Evolutionary conservation across 2,113 vertebrate genomes (phyloP).

Genomic region (Neolamprologus falcicula): DNA sequence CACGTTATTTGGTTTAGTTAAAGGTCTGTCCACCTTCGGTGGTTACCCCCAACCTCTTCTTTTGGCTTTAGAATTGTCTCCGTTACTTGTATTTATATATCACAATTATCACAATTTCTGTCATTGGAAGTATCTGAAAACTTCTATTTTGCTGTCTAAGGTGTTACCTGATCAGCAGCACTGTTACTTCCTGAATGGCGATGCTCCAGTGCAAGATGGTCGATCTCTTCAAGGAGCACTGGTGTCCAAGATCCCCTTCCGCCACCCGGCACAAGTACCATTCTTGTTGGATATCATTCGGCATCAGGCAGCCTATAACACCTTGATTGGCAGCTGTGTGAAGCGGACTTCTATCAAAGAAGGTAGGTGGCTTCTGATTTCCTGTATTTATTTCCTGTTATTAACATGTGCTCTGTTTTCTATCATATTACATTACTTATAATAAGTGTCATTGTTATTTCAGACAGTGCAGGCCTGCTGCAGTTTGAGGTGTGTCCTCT

Average conservation of each 20-base stretch:
- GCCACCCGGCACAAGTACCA: conserved; percentile 90
- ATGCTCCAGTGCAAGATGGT: conserved; percentile 92
- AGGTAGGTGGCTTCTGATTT: conserved; percentile 63
- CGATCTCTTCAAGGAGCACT: conserved; percentile 86
- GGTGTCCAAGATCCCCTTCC: conserved; percentile 90
- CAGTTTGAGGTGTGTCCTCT: conserved; percentile 98
- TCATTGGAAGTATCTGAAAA: neutral
- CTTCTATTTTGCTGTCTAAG: conserved; percentile 51
- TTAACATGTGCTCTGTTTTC: neutral
- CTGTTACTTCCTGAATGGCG: conserved; percentile 96
- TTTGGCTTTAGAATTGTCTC: neutral
- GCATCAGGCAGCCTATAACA: conserved; percentile 93
- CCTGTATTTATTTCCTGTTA: neutral
- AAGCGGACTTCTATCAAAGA: conserved; percentile 89
- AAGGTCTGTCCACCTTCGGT: neutral
- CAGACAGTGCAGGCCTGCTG: conserved; percentile 89
- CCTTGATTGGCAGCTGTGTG: conserved; percentile 92
- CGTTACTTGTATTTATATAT: neutral
- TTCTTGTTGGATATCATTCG: conserved; percentile 85
- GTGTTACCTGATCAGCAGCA: conserved; percentile 95
- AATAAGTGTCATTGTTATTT: neutral
- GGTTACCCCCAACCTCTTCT: neutral
- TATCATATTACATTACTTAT: neutral
- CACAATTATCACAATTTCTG: neutral
- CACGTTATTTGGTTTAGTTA: neutral